phyloP scores from a whole-genome alignment of 2,888 invertebrate species.

The Plebejus anna region DNA sequence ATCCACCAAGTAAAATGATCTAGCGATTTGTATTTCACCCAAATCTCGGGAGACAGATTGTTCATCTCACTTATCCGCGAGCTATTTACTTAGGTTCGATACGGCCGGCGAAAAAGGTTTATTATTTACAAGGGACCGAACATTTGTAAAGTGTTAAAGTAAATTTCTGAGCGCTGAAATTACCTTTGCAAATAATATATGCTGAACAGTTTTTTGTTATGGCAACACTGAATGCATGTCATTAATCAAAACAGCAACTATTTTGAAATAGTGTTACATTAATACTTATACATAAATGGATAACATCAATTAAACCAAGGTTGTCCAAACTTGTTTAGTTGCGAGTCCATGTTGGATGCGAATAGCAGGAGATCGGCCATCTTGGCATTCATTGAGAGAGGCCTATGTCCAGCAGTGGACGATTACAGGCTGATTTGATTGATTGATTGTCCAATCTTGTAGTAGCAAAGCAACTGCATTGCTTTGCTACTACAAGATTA shows the following conservation, averaged over 20 bases:
- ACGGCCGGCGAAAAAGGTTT: conserved; percentile 41
- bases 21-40: conserved; percentile 38
- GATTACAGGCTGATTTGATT: no score
- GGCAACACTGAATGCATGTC: neutral
- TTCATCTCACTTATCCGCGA: conserved; percentile 38
- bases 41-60: conserved; percentile 37
- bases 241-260: neutral
- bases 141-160: conserved; percentile 52
- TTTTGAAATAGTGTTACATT: neutral
- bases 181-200: conserved; percentile 16
- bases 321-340: no score
- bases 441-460: no score
- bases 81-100: conserved; percentile 49
- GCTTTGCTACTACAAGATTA: no score
- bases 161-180: conserved; percentile 43
- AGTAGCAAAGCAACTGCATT: no score
- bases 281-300: neutral
- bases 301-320: no score
- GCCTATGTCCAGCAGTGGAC: no score
- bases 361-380: no score
- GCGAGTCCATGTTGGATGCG: no score
- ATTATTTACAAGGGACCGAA: conserved; percentile 49
- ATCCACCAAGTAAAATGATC: conserved; percentile 20
- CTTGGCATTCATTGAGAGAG: no score
- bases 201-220: neutral